These are phyloP conservation scores for Pomatorhinus ruficollis DNA, from an alignment of 2,113 vertebrate genomes.

Conservation along the genomic window DNA sequence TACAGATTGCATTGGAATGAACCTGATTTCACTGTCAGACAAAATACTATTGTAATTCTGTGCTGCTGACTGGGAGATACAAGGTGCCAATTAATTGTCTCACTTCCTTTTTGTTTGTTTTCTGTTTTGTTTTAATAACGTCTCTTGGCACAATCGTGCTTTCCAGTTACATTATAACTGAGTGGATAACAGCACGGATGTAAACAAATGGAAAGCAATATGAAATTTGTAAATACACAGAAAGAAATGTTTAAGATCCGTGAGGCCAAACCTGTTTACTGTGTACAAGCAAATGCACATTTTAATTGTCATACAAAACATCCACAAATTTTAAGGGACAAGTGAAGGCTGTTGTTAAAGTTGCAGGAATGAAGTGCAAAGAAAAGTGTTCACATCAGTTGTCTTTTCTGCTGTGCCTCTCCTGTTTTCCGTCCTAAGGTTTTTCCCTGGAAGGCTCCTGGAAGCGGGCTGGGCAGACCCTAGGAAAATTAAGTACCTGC, in stretches of 20 bases:
- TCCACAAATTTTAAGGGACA: not conserved
- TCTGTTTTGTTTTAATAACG: not conserved
- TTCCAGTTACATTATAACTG: not conserved
- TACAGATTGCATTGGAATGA: slow-evolving; percentile 1
- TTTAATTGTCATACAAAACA: not conserved
- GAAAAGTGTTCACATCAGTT: not conserved
- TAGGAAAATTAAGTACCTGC: not conserved
- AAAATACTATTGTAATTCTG: not conserved
- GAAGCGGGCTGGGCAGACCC: not conserved
- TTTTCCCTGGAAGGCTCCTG: not conserved
- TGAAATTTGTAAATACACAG: not conserved
- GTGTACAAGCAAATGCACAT: not conserved
- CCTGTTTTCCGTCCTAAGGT: not conserved
- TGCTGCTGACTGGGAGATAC: not conserved
- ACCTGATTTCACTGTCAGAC: not conserved
- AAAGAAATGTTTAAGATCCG: not conserved
- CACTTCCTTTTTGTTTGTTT: not conserved
- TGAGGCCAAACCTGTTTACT: not conserved
- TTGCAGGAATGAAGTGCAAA: not conserved
- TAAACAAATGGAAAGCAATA: not conserved
- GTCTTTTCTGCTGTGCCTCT: not conserved
- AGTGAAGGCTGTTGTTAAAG: not conserved
- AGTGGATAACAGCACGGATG: not conserved
- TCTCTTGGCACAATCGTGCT: not conserved
- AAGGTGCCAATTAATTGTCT: not conserved